These are phyloP conservation scores for Gortyna flavago DNA, from an alignment of 2,888 invertebrate species.

Conservation along the genomic window DNA sequence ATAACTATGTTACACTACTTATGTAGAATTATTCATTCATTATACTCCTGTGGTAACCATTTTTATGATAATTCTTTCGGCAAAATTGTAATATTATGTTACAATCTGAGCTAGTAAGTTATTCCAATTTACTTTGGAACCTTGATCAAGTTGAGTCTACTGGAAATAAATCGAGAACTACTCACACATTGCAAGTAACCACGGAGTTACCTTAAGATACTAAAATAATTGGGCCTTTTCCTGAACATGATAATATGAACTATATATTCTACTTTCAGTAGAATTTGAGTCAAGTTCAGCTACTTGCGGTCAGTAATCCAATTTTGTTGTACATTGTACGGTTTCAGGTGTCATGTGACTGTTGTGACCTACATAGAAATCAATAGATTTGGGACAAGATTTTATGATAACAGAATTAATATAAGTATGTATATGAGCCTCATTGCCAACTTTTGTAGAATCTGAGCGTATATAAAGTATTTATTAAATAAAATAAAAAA, in stretches of 20 bases:
- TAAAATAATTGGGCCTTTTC: background rate
- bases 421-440: background rate
- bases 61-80: background rate
- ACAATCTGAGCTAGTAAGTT: background rate
- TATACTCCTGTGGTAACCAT: background rate
- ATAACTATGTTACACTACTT: background rate
- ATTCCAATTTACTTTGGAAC: background rate
- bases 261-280: conserved; percentile 15
- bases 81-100: background rate
- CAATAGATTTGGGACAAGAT: conserved; percentile 41
- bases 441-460: background rate
- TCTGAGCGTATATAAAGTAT: background rate
- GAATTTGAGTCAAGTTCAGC: conserved; percentile 68
- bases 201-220: background rate
- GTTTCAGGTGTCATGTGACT: conserved; percentile 50
- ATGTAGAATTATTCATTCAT: background rate
- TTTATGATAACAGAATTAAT: background rate
- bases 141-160: background rate
- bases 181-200: background rate
- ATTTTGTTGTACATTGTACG: conserved; percentile 58
- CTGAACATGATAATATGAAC: background rate
- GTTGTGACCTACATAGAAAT: conserved; percentile 41
- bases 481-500: background rate
- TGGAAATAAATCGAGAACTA: background rate
- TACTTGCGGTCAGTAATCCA: conserved; percentile 62